Conservation (phyloP, 2,113 vertebrate genomes). For the Erinaceus europaeus region DNA sequence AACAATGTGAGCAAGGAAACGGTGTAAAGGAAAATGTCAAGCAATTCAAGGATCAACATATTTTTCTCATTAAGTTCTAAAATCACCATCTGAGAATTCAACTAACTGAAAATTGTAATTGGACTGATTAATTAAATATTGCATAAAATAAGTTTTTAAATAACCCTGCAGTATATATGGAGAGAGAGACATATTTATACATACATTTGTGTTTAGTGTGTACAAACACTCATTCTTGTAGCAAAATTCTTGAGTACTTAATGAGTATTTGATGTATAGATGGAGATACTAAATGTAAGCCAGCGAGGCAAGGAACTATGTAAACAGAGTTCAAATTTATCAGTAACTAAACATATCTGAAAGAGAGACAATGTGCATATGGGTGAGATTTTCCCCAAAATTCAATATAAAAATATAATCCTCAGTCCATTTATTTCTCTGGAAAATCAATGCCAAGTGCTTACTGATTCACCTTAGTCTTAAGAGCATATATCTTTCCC, state of each 20-base stretch:
- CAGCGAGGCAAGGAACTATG: neutral
- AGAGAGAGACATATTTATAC: too few species aligned
- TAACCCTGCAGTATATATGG: too few species aligned
- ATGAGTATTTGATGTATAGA: neutral
- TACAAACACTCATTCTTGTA: neutral
- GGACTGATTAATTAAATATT: too few species aligned
- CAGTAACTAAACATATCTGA: neutral
- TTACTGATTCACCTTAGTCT: neutral
- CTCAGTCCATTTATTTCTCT: neutral
- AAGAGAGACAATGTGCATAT: neutral
- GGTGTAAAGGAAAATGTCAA: conserved; percentile 14
- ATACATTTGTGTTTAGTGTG: neutral
- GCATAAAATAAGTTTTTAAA: too few species aligned
- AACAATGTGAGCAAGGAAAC: neutral
- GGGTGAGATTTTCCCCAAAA: neutral
- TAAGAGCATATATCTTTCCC: neutral
- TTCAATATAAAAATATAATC: neutral
- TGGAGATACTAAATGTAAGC: neutral
- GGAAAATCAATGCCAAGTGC: neutral
- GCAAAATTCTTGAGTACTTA: neutral
- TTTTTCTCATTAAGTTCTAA: neutral
- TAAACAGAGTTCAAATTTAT: neutral
- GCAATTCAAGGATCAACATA: neutral
- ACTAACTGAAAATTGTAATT: neutral
- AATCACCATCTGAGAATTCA: neutral